Evolutionary conservation across 2,113 vertebrate species (phyloP).

Genomic region (Tachycineta bicolor): DNA sequence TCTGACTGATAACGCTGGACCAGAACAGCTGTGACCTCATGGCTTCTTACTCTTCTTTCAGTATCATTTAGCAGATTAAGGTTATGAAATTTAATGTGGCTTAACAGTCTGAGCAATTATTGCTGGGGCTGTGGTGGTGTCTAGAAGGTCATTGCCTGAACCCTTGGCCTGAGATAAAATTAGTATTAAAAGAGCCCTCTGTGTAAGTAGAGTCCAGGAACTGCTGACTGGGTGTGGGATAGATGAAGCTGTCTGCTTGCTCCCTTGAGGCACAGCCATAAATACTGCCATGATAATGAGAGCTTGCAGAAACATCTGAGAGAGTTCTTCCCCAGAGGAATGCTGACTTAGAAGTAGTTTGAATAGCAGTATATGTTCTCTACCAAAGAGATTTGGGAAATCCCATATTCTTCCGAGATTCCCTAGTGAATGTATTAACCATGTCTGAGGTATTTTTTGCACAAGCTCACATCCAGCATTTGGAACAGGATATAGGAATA

Average conservation of each 20-base stretch:
- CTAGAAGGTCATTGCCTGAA: background rate
- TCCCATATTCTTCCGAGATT: background rate
- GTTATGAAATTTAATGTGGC: background rate
- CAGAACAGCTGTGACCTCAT: background rate
- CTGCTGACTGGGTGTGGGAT: background rate
- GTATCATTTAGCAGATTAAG: background rate
- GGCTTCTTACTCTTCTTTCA: background rate
- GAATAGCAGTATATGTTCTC: background rate
- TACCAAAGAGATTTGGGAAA: background rate
- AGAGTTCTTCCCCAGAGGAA: background rate
- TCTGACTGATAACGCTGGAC: rapidly evolving
- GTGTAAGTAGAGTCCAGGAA: background rate
- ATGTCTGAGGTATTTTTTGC: background rate
- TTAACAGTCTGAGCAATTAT: background rate
- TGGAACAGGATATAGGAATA: background rate
- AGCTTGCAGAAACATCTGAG: background rate
- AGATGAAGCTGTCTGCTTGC: background rate
- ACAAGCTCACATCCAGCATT: background rate
- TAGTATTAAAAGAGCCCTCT: background rate
- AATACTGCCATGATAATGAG: background rate
- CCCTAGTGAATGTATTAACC: background rate
- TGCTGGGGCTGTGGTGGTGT: background rate
- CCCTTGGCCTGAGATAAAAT: background rate
- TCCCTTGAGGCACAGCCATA: background rate
- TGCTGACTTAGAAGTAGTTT: background rate